Percentiles rank a stretch among this genome's conserved stretches.
Evolutionary conservation across 1,140 invertebrate genomes (phyloP).

Genomic region (Platorchestia sp.): DNA sequence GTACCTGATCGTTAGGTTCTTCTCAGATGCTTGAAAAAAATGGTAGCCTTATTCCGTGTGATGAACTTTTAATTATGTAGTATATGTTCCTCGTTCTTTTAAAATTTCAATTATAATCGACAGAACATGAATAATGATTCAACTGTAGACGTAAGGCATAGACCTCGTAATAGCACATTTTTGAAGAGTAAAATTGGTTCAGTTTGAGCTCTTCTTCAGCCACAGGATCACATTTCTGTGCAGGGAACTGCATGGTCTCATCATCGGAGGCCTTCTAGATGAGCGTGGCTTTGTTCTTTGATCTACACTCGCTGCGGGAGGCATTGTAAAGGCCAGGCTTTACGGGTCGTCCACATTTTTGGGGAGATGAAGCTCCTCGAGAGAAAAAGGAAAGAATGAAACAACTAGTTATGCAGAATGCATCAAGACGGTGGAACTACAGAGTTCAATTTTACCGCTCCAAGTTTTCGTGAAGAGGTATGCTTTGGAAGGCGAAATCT

Average conservation of each 20-base stretch:
- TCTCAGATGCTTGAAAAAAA: not conserved
- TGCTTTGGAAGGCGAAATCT: no score
- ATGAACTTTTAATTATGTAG: not conserved
- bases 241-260: not conserved
- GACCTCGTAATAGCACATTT: not conserved
- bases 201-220: not conserved
- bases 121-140: not conserved
- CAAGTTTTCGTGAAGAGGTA: no score
- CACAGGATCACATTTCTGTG: not conserved
- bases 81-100: not conserved
- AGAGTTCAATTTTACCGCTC: no score
- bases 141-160: not conserved
- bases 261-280: not conserved
- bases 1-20: not conserved
- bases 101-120: not conserved
- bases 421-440: no score
- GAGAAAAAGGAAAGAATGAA: no score
- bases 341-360: not conserved
- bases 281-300: slow-evolving; percentile 6
- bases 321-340: not conserved
- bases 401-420: no score
- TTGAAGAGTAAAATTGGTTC: not conserved
- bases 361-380: not conserved
- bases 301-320: not conserved
- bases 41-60: not conserved